A percentile compares a stretch with the other conserved stretches of the same genome.
phyloP scores from a whole-genome alignment of 2,888 invertebrate species.

The Axea sp. region DNA sequence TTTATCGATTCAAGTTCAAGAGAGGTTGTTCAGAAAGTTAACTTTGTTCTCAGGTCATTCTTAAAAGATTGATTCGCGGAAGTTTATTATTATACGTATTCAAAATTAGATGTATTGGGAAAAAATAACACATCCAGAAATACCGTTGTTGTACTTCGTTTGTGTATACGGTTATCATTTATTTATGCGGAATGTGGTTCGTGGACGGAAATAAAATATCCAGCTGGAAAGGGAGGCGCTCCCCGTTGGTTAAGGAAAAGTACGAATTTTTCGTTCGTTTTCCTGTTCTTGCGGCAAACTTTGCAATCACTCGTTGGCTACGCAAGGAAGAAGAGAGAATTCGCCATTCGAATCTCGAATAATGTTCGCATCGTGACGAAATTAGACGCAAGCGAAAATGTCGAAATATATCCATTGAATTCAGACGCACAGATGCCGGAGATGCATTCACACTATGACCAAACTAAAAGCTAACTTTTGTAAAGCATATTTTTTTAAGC shows the following conservation, averaged over 20 bases:
- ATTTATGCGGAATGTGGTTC: neutral
- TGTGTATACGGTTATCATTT: neutral
- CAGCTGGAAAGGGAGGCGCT: constrained; percentile 13
- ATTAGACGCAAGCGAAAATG: constrained; percentile 59
- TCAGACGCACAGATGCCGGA: constrained; percentile 56
- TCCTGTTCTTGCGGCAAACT: constrained; percentile 47
- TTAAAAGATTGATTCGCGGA: constrained; percentile 15
- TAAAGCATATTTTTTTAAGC: constrained; percentile 42
- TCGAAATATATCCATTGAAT: constrained; percentile 59
- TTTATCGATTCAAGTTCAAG: constrained; percentile 44
- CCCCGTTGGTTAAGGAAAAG: constrained; percentile 12
- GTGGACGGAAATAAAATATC: constrained; percentile 5
- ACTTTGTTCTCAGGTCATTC: constrained; percentile 9
- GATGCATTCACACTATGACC: constrained; percentile 56
- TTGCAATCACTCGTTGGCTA: constrained; percentile 51
- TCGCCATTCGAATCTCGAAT: constrained; percentile 54
- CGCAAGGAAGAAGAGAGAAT: constrained; percentile 54
- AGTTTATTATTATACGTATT: constrained; percentile 6
- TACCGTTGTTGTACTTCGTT: no score
- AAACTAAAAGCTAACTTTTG: constrained; percentile 54
- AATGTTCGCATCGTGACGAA: constrained; percentile 54
- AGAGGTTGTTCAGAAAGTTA: constrained; percentile 24
- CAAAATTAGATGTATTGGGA: no score
- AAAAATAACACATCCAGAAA: no score
- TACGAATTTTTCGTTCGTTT: constrained; percentile 50